Conservation (phyloP, 2,113 vertebrate genomes). For the Paradoxurus hermaphroditus region DNA sequence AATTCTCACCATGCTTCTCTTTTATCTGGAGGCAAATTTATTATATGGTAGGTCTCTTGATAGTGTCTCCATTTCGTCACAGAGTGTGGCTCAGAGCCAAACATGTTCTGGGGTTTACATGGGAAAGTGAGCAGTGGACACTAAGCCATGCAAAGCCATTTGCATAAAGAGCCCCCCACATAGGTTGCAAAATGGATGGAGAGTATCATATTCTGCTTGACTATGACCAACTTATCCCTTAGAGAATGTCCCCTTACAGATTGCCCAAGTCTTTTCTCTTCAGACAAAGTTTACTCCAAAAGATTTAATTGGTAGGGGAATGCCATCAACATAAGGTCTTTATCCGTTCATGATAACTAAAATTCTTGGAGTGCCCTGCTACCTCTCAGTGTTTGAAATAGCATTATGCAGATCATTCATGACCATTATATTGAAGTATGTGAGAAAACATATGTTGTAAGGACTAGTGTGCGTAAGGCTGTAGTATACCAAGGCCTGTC, state of each 20-base stretch:
- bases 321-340: not conserved
- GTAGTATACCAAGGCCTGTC: not conserved
- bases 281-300: not conserved
- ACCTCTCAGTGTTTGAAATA: not conserved
- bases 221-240: not conserved
- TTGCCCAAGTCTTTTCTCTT: not conserved
- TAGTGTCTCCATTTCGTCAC: not conserved
- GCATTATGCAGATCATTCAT: not conserved
- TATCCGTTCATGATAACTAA: not conserved
- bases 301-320: not conserved
- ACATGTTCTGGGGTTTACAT: not conserved
- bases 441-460: not conserved
- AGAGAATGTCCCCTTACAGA: not conserved
- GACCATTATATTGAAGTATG: accelerated
- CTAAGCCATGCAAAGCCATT: not conserved
- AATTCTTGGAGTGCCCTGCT: not conserved
- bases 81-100: not conserved
- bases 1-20: not conserved
- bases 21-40: not conserved
- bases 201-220: not conserved
- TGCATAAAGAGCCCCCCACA: not conserved
- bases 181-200: not conserved
- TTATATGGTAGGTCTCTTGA: not conserved
- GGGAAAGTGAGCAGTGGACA: not conserved
- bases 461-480: not conserved